phyloP scores from a whole-genome alignment of 53 echinoderm and acorn worm genomes.

The Paracentrotus lividus region DNA sequence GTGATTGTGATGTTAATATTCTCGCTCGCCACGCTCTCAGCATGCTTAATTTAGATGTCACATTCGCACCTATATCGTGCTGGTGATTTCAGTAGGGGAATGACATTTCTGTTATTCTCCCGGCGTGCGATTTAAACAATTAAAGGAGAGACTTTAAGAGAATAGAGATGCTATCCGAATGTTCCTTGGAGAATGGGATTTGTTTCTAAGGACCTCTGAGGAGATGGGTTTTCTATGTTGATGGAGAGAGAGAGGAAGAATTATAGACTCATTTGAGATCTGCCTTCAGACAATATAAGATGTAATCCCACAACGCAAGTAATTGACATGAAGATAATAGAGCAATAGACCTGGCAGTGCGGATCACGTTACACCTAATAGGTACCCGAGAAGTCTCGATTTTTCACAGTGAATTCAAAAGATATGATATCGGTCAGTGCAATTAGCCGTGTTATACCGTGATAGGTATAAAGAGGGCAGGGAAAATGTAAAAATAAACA shows the following conservation, averaged over 20 bases:
- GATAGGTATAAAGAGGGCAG: background rate
- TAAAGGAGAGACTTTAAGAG: background rate
- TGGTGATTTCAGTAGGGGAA: background rate
- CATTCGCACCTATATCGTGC: background rate
- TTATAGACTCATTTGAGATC: background rate
- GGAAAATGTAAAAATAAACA: background rate
- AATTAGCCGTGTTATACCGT: too few relatives aligned
- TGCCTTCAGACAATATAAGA: background rate
- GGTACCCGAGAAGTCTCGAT: background rate
- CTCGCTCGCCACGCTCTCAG: background rate
- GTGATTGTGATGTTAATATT: too few relatives aligned
- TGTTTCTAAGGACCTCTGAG: background rate
- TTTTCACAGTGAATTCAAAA: background rate
- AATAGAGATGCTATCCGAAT: background rate
- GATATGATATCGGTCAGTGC: background rate
- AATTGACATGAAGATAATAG: background rate
- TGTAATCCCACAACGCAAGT: background rate
- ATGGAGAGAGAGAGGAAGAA: background rate
- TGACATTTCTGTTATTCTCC: background rate
- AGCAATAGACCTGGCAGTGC: background rate
- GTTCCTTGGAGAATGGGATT: background rate
- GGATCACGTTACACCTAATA: conserved; percentile 22
- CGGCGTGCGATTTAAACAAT: background rate
- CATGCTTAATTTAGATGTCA: background rate
- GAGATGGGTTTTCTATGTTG: background rate